Conservation (phyloP, 2,113 vertebrate species). For the Odobenus rosmarus region DNA sequence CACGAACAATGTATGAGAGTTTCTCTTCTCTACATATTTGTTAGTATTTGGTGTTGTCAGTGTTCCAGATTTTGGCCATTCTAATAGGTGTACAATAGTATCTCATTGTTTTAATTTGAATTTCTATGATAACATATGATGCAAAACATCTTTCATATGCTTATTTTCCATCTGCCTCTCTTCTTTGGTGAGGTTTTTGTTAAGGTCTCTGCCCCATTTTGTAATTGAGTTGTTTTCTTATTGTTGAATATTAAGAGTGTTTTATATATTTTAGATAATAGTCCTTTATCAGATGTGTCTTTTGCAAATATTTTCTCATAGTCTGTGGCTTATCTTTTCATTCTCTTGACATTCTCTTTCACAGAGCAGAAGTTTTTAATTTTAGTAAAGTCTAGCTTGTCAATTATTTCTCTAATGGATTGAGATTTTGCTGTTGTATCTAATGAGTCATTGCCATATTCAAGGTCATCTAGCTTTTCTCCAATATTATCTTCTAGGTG, state of each 20-base stretch:
- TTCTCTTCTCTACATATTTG: not conserved
- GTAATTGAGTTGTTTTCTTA: not conserved
- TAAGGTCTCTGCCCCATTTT: not conserved
- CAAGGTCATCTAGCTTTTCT: not conserved
- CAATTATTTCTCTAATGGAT: not conserved
- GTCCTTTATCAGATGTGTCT: not conserved
- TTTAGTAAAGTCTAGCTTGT: not conserved
- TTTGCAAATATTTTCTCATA: not conserved
- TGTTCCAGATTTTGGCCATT: not conserved
- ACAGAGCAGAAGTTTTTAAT: not conserved
- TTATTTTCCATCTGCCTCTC: not conserved
- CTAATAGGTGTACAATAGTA: not conserved
- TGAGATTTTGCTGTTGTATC: not conserved
- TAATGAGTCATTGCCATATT: not conserved
- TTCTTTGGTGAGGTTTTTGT: not conserved
- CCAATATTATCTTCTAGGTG: not conserved
- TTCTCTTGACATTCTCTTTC: not conserved
- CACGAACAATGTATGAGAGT: not conserved
- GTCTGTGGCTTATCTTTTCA: not conserved
- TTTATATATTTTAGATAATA: not conserved
- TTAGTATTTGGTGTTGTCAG: not conserved
- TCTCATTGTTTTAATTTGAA: not conserved
- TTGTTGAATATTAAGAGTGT: not conserved
- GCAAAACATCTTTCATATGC: not conserved
- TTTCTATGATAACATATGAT: not conserved